Evolutionary conservation across 2,888 invertebrate species (phyloP), one percentile per base, ranked within the genome.

Genomic region (Glomeris marginata): DNA sequence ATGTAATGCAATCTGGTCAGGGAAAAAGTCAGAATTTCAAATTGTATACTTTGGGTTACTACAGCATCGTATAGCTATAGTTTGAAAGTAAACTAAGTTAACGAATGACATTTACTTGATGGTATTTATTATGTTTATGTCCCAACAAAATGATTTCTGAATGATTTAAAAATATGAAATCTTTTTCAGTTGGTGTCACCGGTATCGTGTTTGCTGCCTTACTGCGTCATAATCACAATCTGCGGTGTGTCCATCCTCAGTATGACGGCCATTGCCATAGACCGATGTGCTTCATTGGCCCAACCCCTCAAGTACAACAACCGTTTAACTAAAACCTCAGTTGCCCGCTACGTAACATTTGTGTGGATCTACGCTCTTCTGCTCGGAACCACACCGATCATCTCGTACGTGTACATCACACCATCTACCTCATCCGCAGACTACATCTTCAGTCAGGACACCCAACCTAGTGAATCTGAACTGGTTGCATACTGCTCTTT

Each of bases 211-310:
- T 64, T 77, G 50, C 63, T 72, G 20, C 75, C 76, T 44, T 76
- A 76, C 58, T 74, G 75, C 56, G 66, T 75, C 18, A 70, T 73
- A 36, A 74, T 75, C 52, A 70, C 73, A 11, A 66, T 75, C 53
- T 75, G 76, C 60, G 74, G 74, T 56, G 76, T 75, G 28, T 76
- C 64, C 3, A 71, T 77, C 41, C 63, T 77, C 47, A 74, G 75
- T 43, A 72, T 75, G 59, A 74, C 76, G 1, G 75, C 77, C 20
- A 76, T 78, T 47, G 77, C 77, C 1, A 72, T 76, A 33, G 77
- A 78, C 59, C 34, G 52, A 20, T 10, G 16, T 16, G 44, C 13
- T 21, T 76, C 76, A 2, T 66, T 78, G 20, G 74, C 75, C 2
- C 72, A 75, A 52, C 77, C 78, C 0, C 65, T 78, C 44, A 66